Conservation (phyloP, 2,888 invertebrate species). For the Phanerotoma sp. region DNA sequence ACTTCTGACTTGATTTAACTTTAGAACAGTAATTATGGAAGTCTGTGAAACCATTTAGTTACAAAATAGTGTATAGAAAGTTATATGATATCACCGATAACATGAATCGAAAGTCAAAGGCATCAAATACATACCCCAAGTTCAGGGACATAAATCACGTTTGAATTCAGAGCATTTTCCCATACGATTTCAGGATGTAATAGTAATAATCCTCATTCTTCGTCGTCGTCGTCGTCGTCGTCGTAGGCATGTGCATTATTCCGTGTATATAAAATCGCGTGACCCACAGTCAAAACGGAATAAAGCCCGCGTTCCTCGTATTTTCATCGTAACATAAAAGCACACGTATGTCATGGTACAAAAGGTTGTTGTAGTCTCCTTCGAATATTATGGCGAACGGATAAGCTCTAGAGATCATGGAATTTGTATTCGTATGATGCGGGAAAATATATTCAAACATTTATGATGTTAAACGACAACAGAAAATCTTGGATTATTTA, state of each 20-base stretch:
- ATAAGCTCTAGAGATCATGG: not conserved
- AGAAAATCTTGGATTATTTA: slow-evolving; percentile 1
- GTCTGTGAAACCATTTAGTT: not conserved
- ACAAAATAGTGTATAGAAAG: not conserved
- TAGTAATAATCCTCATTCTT: slow-evolving; percentile 7
- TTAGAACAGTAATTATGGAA: too few species aligned
- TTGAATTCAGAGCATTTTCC: slow-evolving; percentile 25
- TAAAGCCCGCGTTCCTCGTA: slow-evolving; percentile 29
- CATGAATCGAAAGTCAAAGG: too few species aligned
- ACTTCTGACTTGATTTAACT: too few species aligned
- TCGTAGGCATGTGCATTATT: too few species aligned
- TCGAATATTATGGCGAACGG: slow-evolving; percentile 1
- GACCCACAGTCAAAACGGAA: slow-evolving; percentile 30
- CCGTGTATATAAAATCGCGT: slow-evolving; percentile 31
- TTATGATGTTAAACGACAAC: slow-evolving; percentile 16
- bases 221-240: too few species aligned
- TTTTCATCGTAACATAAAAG: slow-evolving; percentile 28
- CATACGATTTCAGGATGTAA: slow-evolving; percentile 16
- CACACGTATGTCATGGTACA: slow-evolving; percentile 1
- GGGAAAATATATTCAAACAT: not conserved
- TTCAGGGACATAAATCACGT: slow-evolving; percentile 18
- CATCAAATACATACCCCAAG: not conserved
- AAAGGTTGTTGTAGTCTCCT: not conserved
- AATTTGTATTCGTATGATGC: not conserved
- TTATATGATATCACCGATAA: not conserved